Conservation (phyloP, 2,888 invertebrate genomes). For the Fabriciana adippe region DNA sequence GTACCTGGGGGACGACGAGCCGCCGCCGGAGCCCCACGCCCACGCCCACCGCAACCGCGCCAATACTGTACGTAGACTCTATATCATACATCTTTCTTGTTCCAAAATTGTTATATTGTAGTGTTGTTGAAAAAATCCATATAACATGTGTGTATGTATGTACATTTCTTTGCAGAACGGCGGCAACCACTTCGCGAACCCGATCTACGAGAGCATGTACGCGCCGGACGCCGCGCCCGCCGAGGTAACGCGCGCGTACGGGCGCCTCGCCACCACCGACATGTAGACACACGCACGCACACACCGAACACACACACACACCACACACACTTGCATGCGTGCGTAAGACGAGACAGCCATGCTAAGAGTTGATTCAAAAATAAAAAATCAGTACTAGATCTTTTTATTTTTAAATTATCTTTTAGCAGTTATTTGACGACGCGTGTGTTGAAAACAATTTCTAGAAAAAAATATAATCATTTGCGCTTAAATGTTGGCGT, state of each 20-base stretch:
- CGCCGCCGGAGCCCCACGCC: conserved; percentile 29
- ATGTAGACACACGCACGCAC: conserved; percentile 11
- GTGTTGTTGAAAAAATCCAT: not conserved
- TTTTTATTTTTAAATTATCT: too few relatives aligned
- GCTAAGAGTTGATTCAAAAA: too few relatives aligned
- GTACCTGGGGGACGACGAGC: conserved; percentile 88
- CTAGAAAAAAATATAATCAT: too few relatives aligned
- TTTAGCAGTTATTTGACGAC: too few relatives aligned
- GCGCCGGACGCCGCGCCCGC: conserved; percentile 57
- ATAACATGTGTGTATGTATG: not conserved
- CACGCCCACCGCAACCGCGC: not conserved
- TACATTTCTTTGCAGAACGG: conserved; percentile 62
- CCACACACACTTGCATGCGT: too few relatives aligned
- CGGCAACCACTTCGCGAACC: conserved; percentile 90
- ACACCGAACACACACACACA: not conserved
- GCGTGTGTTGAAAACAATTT: too few relatives aligned
- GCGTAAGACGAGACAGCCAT: too few relatives aligned
- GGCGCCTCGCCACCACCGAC: conserved; percentile 15
- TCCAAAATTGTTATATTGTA: not conserved
- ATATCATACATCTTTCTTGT: not conserved
- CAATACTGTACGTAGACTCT: not conserved
- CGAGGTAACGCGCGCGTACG: conserved; percentile 49
- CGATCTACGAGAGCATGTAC: conserved; percentile 93
- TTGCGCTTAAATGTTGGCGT: too few relatives aligned
- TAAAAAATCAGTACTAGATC: too few relatives aligned